These are phyloP conservation scores for Beris morrisii DNA, from an alignment of 2,888 invertebrate species.

Conservation along the genomic window DNA sequence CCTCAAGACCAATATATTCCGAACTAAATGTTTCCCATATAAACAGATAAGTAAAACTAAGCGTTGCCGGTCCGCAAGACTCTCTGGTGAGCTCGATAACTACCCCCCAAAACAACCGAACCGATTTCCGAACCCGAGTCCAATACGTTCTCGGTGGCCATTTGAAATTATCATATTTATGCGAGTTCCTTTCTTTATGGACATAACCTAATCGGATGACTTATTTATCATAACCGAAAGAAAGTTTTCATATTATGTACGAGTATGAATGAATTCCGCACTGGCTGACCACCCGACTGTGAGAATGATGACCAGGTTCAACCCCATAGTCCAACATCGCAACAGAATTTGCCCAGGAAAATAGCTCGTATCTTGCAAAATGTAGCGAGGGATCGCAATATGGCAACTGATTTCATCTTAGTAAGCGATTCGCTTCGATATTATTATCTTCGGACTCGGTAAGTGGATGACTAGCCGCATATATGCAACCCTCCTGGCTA, in stretches of 20 bases:
- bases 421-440: conserved; percentile 35
- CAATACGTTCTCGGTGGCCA: conserved; percentile 34
- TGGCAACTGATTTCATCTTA: conserved; percentile 38
- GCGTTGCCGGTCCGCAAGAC: not conserved
- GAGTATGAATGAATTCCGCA: not conserved
- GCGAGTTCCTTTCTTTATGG: conserved; percentile 37
- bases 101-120: conserved; percentile 19
- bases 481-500: not conserved
- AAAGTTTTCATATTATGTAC: conserved; percentile 32
- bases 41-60: conserved; percentile 37
- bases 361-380: conserved; percentile 10
- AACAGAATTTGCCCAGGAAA: not conserved
- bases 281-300: too few species aligned
- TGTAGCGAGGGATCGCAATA: conserved; percentile 35
- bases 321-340: not conserved
- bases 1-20: conserved; percentile 13
- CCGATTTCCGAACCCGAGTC: conserved; percentile 1
- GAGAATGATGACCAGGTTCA: not conserved
- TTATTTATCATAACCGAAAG: conserved; percentile 40
- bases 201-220: conserved; percentile 39
- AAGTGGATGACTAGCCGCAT: conserved; percentile 27
- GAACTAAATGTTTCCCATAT: conserved; percentile 35
- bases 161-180: conserved; percentile 40
- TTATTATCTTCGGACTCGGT: conserved; percentile 28
- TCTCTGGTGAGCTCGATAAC: conserved; percentile 28